Conservation (phyloP, 2,113 vertebrate species). For the Callopanchax toddi region DNA sequence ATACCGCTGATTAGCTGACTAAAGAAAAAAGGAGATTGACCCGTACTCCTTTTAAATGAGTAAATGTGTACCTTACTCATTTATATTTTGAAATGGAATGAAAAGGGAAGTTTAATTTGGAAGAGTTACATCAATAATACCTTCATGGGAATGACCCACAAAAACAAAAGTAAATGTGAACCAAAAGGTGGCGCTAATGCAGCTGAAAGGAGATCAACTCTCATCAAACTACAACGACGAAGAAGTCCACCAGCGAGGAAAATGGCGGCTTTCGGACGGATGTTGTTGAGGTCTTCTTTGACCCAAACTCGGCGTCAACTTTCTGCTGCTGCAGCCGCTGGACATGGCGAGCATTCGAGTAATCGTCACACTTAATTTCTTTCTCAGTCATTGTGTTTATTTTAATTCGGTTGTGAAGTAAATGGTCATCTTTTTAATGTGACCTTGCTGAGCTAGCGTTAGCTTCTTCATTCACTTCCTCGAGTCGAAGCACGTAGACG, state of each 20-base stretch:
- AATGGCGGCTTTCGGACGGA: constrained; percentile 74
- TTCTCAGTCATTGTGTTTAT: neutral
- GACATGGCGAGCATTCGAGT: constrained; percentile 68
- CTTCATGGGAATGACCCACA: too few relatives aligned
- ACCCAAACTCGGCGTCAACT: constrained; percentile 71
- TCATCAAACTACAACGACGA: neutral
- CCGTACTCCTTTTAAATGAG: too few relatives aligned
- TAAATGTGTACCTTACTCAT: too few relatives aligned
- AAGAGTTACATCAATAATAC: too few relatives aligned
- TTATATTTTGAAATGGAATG: too few relatives aligned
- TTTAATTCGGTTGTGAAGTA: rapidly evolving
- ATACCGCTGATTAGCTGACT: too few relatives aligned
- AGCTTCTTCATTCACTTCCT: constrained; percentile 13
- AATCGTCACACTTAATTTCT: rapidly evolving
- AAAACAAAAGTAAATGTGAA: too few relatives aligned
- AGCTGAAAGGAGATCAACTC: neutral
- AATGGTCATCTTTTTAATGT: neutral
- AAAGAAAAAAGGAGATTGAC: too few relatives aligned
- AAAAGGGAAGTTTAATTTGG: too few relatives aligned
- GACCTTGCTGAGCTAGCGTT: constrained; percentile 69
- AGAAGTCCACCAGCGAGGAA: constrained; percentile 44
- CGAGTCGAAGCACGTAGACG: neutral
- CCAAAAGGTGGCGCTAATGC: neutral
- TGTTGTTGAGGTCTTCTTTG: constrained; percentile 54
- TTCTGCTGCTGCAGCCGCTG: constrained; percentile 61